phyloP scores from a whole-genome alignment of 2,113 vertebrate genomes.

The Coreoperca whiteheadi region DNA sequence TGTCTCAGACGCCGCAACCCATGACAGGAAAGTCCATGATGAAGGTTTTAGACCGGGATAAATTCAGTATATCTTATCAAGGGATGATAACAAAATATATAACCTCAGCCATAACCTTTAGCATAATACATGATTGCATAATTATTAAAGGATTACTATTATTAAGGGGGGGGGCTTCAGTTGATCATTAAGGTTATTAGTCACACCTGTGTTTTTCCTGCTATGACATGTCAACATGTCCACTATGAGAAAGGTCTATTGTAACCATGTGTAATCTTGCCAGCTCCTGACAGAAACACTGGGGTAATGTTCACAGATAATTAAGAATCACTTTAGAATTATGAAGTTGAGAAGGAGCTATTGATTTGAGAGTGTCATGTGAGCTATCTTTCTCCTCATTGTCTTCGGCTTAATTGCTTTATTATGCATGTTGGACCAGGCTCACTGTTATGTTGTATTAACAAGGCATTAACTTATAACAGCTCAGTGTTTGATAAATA shows the following conservation, averaged over 20 bases:
- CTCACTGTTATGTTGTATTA: not conserved
- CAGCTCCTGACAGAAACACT: not conserved
- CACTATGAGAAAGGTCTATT: not conserved
- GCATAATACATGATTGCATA: not conserved
- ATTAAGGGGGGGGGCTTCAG: too few species aligned
- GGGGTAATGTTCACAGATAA: conserved; percentile 8
- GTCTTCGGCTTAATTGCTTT: conserved; percentile 29
- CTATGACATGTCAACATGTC: not conserved
- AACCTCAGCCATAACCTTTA: not conserved
- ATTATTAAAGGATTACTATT: not conserved
- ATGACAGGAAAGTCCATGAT: conserved; percentile 13
- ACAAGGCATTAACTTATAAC: not conserved
- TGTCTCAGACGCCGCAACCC: not conserved
- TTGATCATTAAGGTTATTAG: too few species aligned
- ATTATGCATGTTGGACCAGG: conserved; percentile 11
- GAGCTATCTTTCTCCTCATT: conserved; percentile 15
- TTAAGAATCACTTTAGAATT: conserved; percentile 26
- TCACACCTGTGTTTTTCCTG: too few species aligned
- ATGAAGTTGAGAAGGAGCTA: conserved; percentile 15
- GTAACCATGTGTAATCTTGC: not conserved
- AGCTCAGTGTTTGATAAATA: not conserved
- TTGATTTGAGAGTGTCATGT: conserved; percentile 46
- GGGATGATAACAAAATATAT: not conserved
- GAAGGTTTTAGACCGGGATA: conserved; percentile 1
- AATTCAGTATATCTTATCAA: too few species aligned